These are phyloP conservation scores for Oreochromis niloticus DNA, from an alignment of 2,113 vertebrate genomes.

Conservation along the genomic window DNA sequence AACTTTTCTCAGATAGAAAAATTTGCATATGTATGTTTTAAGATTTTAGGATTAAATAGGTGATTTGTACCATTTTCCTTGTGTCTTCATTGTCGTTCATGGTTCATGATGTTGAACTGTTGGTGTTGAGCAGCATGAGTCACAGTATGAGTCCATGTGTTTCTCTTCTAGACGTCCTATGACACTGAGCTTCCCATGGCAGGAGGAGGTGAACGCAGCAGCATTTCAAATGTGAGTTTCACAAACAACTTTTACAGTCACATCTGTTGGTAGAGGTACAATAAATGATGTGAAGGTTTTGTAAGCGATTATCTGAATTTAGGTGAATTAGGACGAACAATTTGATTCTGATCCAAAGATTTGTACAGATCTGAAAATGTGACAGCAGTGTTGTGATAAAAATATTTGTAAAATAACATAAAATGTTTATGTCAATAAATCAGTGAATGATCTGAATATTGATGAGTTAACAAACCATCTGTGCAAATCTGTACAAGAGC, in stretches of 20 bases:
- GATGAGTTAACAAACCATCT: background rate
- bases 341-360: background rate
- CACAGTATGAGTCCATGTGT: background rate
- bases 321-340: background rate
- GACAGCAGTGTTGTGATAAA: background rate
- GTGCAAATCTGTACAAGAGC: background rate
- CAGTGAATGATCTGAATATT: background rate
- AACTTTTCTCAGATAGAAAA: background rate
- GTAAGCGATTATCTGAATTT: background rate
- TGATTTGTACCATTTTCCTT: accelerated
- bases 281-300: background rate
- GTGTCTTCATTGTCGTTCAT: background rate
- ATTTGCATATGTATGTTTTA: background rate
- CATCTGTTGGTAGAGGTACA: background rate
- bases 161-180: slow-evolving; percentile 58
- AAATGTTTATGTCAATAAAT: background rate
- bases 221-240: slow-evolving; percentile 49
- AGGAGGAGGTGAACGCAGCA: slow-evolving; percentile 48
- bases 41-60: background rate
- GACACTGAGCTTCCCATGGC: slow-evolving; percentile 62
- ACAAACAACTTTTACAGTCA: background rate
- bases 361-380: background rate
- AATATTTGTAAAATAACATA: background rate
- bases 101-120: background rate
- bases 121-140: background rate